Evolutionary conservation across 2,113 vertebrate genomes (phyloP).

Genomic region (Peromyscus californicus): DNA sequence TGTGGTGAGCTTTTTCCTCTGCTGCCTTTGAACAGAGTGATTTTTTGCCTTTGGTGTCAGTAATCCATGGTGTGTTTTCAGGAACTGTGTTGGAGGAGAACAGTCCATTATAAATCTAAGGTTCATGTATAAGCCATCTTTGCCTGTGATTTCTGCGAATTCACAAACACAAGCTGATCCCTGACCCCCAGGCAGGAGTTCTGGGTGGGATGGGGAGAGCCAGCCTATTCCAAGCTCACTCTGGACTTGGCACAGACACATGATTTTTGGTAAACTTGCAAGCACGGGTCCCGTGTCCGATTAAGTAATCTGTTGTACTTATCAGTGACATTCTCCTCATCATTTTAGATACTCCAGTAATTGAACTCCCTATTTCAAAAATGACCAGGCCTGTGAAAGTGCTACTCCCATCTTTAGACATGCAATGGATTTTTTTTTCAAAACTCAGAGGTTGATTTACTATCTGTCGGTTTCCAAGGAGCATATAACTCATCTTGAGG

Average conservation of each 20-base stretch:
- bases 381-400: neutral
- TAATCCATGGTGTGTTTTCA: neutral
- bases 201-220: neutral
- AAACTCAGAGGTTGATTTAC: neutral
- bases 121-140: neutral
- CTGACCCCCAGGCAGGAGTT: neutral
- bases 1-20: neutral
- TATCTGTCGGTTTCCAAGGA: neutral
- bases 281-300: neutral
- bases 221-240: neutral
- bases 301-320: neutral
- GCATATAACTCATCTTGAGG: neutral
- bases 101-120: neutral
- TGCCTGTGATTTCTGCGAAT: neutral
- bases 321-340: neutral
- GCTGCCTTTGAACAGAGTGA: neutral
- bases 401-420: neutral
- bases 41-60: neutral
- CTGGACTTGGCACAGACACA: neutral
- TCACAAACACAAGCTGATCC: neutral
- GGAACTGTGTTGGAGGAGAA: neutral
- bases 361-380: neutral
- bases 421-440: neutral
- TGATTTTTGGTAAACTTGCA: neutral
- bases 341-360: neutral